These are phyloP conservation scores for Zygogramma bicolorata DNA, from an alignment of 2,888 invertebrate genomes.

Conservation along the genomic window DNA sequence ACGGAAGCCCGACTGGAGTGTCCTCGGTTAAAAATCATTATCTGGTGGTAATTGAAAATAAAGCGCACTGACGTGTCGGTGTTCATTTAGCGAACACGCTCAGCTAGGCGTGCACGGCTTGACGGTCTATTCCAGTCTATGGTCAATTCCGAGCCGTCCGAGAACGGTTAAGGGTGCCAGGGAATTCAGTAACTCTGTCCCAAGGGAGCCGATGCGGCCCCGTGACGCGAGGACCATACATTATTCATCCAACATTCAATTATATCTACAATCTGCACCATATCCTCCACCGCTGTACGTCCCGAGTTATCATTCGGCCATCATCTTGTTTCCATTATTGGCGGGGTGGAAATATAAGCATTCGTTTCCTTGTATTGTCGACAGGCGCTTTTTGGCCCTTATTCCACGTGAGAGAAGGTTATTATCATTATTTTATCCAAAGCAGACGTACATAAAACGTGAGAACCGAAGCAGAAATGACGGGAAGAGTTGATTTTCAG, in stretches of 20 bases:
- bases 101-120: constrained; percentile 59
- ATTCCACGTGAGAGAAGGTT: too few species aligned
- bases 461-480: too few species aligned
- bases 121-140: constrained; percentile 59
- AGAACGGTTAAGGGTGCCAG: constrained; percentile 48
- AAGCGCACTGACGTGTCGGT: constrained; percentile 58
- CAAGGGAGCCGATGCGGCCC: constrained; percentile 58
- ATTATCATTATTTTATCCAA: too few species aligned
- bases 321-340: constrained; percentile 28
- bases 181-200: constrained; percentile 60
- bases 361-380: constrained; percentile 14
- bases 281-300: constrained; percentile 34
- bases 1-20: constrained; percentile 33
- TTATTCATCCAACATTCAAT: constrained; percentile 67
- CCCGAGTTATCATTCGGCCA: constrained; percentile 30
- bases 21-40: constrained; percentile 47
- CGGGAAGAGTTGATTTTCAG: too few species aligned
- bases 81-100: constrained; percentile 64
- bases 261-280: constrained; percentile 63
- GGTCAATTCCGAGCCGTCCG: constrained; percentile 51
- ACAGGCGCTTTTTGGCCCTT: background rate
- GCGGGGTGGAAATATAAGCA: constrained; percentile 29
- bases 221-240: constrained; percentile 61
- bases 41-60: constrained; percentile 56
- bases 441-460: too few species aligned